phyloP scores from a whole-genome alignment of 92 coral and sea anemone genomes.

The Actinostola sp. region DNA sequence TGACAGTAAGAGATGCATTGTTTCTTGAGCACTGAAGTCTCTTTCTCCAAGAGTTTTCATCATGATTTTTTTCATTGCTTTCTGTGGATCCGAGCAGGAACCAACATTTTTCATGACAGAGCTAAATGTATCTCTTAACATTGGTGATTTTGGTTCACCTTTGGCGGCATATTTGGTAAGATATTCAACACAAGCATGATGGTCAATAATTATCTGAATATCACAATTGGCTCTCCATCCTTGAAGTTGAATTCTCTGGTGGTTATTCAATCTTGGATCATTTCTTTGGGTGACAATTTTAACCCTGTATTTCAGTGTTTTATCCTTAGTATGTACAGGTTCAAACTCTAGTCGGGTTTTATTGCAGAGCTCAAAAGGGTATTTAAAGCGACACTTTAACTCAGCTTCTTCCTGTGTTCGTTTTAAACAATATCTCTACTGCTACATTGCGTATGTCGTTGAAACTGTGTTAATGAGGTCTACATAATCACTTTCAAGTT shows the following conservation, averaged over 20 bases:
- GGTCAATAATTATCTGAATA: slow-evolving; percentile 54
- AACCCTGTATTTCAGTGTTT: slow-evolving; percentile 43
- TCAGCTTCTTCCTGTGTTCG: slow-evolving; percentile 52
- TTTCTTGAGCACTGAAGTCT: slow-evolving; percentile 69
- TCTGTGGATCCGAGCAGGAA: slow-evolving; percentile 10
- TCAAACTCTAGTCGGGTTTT: slow-evolving; percentile 64
- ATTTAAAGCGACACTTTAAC: slow-evolving; percentile 67
- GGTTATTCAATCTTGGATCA: slow-evolving; percentile 54
- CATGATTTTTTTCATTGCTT: slow-evolving; percentile 38
- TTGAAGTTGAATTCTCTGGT: slow-evolving; percentile 44
- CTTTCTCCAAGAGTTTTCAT: slow-evolving; percentile 56
- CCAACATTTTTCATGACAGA: slow-evolving; percentile 32
- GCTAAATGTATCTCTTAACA: slow-evolving; percentile 37
- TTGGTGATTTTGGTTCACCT: slow-evolving; percentile 51
- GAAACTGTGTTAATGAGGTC: slow-evolving; percentile 62
- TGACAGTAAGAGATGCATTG: slow-evolving; percentile 52
- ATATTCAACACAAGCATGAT: slow-evolving; percentile 63
- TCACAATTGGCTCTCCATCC: slow-evolving; percentile 65
- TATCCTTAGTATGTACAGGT: slow-evolving; percentile 56
- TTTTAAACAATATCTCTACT: slow-evolving; percentile 65
- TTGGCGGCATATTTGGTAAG: slow-evolving; percentile 67
- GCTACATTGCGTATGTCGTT: slow-evolving; percentile 75
- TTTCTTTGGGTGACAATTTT: slow-evolving; percentile 46
- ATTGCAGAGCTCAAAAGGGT: slow-evolving; percentile 55
- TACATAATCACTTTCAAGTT: slow-evolving; percentile 50